Evolutionary conservation across 2,888 invertebrate species (phyloP), one percentile per base, ranked within the genome.

Genomic region (Aproaerema taeniolella): DNA sequence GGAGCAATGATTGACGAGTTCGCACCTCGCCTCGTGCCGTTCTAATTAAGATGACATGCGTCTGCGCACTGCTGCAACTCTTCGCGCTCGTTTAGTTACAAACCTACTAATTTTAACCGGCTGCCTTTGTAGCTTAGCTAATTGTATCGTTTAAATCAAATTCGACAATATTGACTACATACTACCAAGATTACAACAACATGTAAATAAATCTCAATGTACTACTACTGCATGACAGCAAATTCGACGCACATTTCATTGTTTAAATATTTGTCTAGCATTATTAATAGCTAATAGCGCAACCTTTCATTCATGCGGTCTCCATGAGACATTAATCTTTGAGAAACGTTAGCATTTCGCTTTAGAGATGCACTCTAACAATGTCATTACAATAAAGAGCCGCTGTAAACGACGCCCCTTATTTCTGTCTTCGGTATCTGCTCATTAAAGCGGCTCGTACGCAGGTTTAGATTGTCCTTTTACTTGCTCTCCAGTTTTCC

Each of bases 1-100:
- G 70, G 65, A 82, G 76, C 80, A 81, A 81, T 83, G 85, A 83
- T 82, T 75, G 80, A 83, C 78, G 82, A 82, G 75, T 83, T 85
- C 79, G 79, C 85, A 85, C 85, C 80, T 83, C 81, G 73, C 62
- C 61, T 70, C 63, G 59, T 68, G 77, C 67, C 61, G 67, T 66
- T 66, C 78, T 82, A 85, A 85, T 85, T 82, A 85, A 83, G 82
- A 79, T 76, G 76, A 78, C 73, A 77, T 83, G 81, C 79, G 74
- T 63, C 55, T 55, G 70, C 74, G 76, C 80, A 68, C 68, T 58
- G 67, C 50, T 69, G 71, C 67, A 55, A 58, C 64, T 64, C 69
- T 68, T 64, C 71, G 64, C 70, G 67, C 70, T 69, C 67, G 65
- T 61, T 74, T 73, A 67, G 63, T 70, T 67, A 53, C 61, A 58